Percentiles rank a stretch among this genome's conserved stretches.
These are phyloP conservation scores for Drosophila trichaetosa DNA, from an alignment of 2,888 invertebrate genomes.

Conservation along the genomic window DNA sequence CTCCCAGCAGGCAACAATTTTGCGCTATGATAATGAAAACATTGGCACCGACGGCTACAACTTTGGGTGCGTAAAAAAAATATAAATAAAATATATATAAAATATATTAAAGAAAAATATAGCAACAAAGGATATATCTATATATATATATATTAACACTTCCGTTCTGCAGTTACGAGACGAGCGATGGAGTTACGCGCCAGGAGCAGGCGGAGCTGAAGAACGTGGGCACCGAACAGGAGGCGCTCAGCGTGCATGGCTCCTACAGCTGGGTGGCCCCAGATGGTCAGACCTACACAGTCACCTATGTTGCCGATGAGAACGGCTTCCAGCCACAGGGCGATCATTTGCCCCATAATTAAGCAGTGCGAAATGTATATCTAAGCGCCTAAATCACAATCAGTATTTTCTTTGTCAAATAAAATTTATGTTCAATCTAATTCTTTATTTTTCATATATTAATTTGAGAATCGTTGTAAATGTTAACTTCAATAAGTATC, in stretches of 20 bases:
- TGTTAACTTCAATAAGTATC: background rate
- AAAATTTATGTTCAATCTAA: background rate
- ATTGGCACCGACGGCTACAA: constrained; percentile 80
- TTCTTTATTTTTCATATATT: background rate
- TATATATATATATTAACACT: background rate
- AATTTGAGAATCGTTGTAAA: background rate
- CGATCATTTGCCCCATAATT: constrained; percentile 80
- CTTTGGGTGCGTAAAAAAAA: constrained; percentile 71
- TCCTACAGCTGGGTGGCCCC: constrained; percentile 84
- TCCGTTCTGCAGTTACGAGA: constrained; percentile 79
- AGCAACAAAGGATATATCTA: background rate
- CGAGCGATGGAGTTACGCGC: constrained; percentile 85
- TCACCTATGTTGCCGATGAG: constrained; percentile 86
- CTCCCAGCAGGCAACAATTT: constrained; percentile 86
- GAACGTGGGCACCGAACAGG: constrained; percentile 85
- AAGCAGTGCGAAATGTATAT: background rate
- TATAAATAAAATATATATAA: background rate
- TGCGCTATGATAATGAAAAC: constrained; percentile 87
- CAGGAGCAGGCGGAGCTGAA: constrained; percentile 85
- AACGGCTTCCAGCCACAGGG: constrained; percentile 86
- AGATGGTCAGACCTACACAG: constrained; percentile 85
- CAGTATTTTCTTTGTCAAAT: constrained; percentile 29
- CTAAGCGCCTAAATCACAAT: background rate
- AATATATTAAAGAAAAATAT: too few relatives aligned
- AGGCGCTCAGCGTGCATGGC: constrained; percentile 85